Percentiles rank a stretch among this genome's conserved stretches.
These are phyloP conservation scores for Agonopterix arenella DNA, from an alignment of 2,888 invertebrate species.

Conservation along the genomic window DNA sequence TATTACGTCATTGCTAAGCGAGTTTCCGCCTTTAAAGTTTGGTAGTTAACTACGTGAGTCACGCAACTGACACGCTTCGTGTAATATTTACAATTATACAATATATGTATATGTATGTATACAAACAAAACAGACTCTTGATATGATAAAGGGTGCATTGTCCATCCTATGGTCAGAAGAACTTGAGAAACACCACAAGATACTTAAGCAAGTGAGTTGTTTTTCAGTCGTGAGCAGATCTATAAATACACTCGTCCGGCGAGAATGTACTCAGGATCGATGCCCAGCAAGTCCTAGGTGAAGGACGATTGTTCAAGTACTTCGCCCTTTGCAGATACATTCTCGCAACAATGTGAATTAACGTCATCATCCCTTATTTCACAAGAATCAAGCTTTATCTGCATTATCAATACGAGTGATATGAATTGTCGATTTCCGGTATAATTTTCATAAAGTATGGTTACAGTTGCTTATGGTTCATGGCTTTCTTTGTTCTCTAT, in stretches of 20 bases:
- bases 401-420: no score
- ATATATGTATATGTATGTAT: slow-evolving; percentile 10
- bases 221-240: slow-evolving; percentile 39
- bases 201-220: slow-evolving; percentile 11
- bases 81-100: slow-evolving; percentile 43
- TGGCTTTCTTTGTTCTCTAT: no score
- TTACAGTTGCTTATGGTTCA: no score
- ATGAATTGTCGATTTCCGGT: no score
- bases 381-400: no score
- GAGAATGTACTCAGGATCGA: slow-evolving; percentile 57
- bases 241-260: slow-evolving; percentile 67
- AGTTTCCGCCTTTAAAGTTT: slow-evolving; percentile 72
- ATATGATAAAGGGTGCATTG: slow-evolving; percentile 28
- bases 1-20: slow-evolving; percentile 69
- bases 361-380: neutral
- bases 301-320: slow-evolving; percentile 63
- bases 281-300: slow-evolving; percentile 63
- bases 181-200: slow-evolving; percentile 4
- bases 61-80: slow-evolving; percentile 58
- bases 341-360: neutral
- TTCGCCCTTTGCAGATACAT: slow-evolving; percentile 36
- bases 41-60: slow-evolving; percentile 68
- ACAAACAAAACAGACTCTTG: slow-evolving; percentile 2
- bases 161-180: slow-evolving; percentile 26
- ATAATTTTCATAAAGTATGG: no score